Evolutionary conservation across 2,113 vertebrate genomes (phyloP).

Genomic region (Bujurquina vittata): DNA sequence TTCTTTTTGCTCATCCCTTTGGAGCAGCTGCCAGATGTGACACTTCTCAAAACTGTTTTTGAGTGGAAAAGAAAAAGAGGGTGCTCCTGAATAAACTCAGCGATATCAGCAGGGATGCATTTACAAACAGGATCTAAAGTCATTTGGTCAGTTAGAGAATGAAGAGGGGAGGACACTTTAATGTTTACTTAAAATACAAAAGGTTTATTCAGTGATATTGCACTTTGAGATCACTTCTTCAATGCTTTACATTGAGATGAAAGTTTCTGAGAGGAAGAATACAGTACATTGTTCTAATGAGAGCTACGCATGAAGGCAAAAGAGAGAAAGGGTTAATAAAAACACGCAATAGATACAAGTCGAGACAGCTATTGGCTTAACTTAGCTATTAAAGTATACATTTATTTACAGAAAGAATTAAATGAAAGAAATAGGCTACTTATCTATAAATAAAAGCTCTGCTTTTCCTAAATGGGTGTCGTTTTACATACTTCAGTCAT

Average conservation of each 20-base stretch:
- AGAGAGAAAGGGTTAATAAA: background rate
- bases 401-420: slow-evolving; percentile 72
- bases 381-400: slow-evolving; percentile 32
- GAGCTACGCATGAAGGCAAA: slow-evolving; percentile 21
- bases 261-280: background rate
- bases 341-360: slow-evolving; percentile 12
- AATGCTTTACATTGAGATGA: slow-evolving; percentile 33
- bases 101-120: background rate
- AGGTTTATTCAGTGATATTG: slow-evolving; percentile 72
- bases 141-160: slow-evolving; percentile 11
- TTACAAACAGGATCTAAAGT: slow-evolving; percentile 19
- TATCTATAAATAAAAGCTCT: slow-evolving; percentile 46
- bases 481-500: background rate
- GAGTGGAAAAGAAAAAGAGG: background rate
- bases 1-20: slow-evolving; percentile 57
- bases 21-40: slow-evolving; percentile 51
- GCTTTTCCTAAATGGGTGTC: background rate
- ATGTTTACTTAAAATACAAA: slow-evolving; percentile 59
- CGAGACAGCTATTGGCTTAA: background rate
- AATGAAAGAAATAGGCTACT: background rate
- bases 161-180: background rate
- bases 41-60: slow-evolving; percentile 31
- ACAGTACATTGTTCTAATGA: slow-evolving; percentile 48
- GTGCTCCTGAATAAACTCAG: slow-evolving; percentile 7
- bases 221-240: slow-evolving; percentile 56